A percentile compares a stretch with the other conserved stretches of the same genome.
Evolutionary conservation across 2,888 invertebrate species (phyloP).

Genomic region (Sminthurinus aureus): DNA sequence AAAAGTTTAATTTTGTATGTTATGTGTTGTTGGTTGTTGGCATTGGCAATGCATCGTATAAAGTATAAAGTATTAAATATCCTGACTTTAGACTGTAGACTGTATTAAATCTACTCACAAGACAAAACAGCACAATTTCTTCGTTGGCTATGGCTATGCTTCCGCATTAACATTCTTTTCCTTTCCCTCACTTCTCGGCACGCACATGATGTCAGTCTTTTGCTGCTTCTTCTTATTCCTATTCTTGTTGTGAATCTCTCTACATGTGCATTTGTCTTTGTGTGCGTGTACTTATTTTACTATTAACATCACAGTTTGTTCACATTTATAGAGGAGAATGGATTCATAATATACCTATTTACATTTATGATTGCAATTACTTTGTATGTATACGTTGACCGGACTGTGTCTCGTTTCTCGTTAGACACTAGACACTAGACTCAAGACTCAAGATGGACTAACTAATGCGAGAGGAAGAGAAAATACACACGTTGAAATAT

Average conservation of each 20-base stretch:
- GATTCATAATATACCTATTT: background rate
- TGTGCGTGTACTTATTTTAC: constrained; percentile 1
- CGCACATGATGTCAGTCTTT: background rate
- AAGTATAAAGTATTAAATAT: background rate
- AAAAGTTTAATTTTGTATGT: background rate
- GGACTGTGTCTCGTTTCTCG: background rate
- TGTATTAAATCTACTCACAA: constrained; percentile 7
- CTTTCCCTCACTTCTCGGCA: background rate
- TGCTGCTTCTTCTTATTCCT: background rate
- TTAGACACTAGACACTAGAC: background rate
- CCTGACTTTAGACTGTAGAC: background rate
- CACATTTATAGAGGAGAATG: constrained; percentile 24
- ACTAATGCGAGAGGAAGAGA: no score
- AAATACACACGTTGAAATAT: background rate
- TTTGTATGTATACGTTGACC: constrained; percentile 9
- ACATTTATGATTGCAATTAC: constrained; percentile 23
- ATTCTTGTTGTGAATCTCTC: no score
- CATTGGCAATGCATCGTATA: no score
- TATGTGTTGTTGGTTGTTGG: no score
- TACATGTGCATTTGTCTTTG: background rate
- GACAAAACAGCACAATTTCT: constrained; percentile 3
- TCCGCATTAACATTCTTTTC: constrained; percentile 38
- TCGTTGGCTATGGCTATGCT: constrained; percentile 32
- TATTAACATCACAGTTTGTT: constrained; percentile 19
- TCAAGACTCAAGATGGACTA: background rate